Evolutionary conservation across 2,113 vertebrate genomes (phyloP), one percentile per base, ranked within the genome.

Genomic region (Crotalus viridis): DNA sequence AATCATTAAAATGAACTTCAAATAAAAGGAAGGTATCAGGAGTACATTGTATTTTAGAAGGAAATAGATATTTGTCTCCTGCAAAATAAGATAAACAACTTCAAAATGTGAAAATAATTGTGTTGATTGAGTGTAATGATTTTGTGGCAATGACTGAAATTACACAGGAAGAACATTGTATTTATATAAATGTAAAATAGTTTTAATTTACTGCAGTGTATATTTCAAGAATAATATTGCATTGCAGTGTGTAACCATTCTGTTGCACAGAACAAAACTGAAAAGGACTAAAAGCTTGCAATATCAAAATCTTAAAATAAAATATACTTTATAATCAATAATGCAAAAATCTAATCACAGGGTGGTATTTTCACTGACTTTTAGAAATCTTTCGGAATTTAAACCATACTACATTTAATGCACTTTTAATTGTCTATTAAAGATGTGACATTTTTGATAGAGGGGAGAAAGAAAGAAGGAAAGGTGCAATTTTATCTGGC

Each of bases 341-440:
- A 97, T 96, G 96, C 96, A 97, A 95, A 97, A 96, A 97, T 96
- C 96, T 97, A 96, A 97, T 97, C 96, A 97, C 95, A 96, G 97
- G 97, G 97, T 97, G 96, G 96, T 97, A 96, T 96, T 97, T 96
- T 97, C 97, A 97, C 96, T 96, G 95, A 97, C 96, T 97, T 97
- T 95, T 97, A 95, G 94, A 96, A 96, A 96, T 95, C 93, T 96
- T 95, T 97, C 96, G 95, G 96, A 96, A 97, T 97, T 97, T 96
- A 92, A 97, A 96, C 95, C 94, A 93, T 95, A 96, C 95, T 96
- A 96, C 96, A 97, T 95, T 96, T 96, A 97, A 97, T 97, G 96
- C 96, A 97, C 96, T 97, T 97, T 97, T 97, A 96, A 96, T 96
- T 96, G 97, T 96, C 96, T 97, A 95, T 96, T 97, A 95, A 95